Percentiles rank a stretch among this genome's conserved stretches.
Conservation (phyloP, 1,140 invertebrate species). For the Archivesica marissinica region DNA sequence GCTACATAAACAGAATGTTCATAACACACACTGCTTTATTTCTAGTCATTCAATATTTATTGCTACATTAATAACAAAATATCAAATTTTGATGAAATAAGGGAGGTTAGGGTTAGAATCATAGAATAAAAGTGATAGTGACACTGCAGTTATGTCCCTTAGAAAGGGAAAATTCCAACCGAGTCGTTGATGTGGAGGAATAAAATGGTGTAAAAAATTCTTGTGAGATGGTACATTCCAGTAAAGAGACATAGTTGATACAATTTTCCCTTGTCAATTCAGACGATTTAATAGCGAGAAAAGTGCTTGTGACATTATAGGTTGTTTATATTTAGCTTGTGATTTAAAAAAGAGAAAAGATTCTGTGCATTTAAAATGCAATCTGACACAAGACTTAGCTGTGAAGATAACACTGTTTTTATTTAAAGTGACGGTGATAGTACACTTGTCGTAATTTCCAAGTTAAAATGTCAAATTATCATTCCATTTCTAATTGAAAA, state of each 20-base stretch:
- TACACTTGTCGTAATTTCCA: too few species aligned
- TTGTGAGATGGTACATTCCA: conserved; percentile 13
- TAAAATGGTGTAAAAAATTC: conserved; percentile 2
- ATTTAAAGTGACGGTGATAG: too few species aligned
- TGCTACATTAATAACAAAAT: conserved; percentile 37
- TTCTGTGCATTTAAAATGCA: background rate
- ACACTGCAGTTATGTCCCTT: background rate
- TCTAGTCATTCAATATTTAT: conserved; percentile 49
- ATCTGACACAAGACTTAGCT: background rate
- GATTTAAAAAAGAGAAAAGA: background rate
- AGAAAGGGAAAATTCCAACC: background rate
- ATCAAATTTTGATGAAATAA: conserved; percentile 15
- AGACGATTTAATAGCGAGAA: background rate
- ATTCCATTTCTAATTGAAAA: background rate
- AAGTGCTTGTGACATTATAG: background rate
- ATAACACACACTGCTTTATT: conserved; percentile 36
- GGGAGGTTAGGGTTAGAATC: background rate
- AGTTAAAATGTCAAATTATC: background rate
- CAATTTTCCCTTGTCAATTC: background rate
- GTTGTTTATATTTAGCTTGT: background rate
- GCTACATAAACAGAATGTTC: conserved; percentile 40
- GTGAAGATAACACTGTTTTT: too few species aligned
- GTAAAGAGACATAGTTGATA: background rate
- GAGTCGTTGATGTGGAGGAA: background rate
- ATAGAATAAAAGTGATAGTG: background rate